Evolutionary conservation across 2,888 invertebrate genomes (phyloP).

Genomic region (Acanthosepion lycidas): DNA sequence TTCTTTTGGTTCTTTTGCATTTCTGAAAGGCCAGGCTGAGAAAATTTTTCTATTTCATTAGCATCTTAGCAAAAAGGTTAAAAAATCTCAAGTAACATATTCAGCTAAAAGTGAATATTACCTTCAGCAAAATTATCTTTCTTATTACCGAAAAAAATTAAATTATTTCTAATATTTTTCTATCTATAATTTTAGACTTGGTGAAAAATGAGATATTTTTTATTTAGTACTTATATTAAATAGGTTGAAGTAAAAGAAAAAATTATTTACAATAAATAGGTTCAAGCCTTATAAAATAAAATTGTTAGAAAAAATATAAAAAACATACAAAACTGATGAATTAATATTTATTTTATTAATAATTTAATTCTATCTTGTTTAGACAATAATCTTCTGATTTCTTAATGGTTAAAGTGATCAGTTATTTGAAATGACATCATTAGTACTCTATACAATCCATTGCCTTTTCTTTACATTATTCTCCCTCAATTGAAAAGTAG

Average conservation of each 20-base stretch:
- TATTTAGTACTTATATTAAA: not conserved
- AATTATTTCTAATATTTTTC: not conserved
- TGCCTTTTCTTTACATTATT: not conserved
- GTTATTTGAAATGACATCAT: no score
- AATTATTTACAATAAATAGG: not conserved
- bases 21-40: not conserved
- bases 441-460: not conserved
- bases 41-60: not conserved
- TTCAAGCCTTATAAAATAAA: not conserved
- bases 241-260: not conserved
- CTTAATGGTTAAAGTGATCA: no score
- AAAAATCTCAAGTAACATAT: not conserved
- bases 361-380: not conserved
- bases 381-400: no score
- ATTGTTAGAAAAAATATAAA: not conserved
- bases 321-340: not conserved
- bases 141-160: not conserved
- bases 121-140: not conserved
- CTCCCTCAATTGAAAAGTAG: no score
- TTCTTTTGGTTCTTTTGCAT: not conserved
- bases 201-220: not conserved
- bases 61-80: not conserved
- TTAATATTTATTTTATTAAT: conserved; percentile 13
- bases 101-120: not conserved
- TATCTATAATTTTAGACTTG: not conserved